These are phyloP conservation scores for Rhea americana DNA, from an alignment of 2,113 vertebrate species.

Conservation along the genomic window DNA sequence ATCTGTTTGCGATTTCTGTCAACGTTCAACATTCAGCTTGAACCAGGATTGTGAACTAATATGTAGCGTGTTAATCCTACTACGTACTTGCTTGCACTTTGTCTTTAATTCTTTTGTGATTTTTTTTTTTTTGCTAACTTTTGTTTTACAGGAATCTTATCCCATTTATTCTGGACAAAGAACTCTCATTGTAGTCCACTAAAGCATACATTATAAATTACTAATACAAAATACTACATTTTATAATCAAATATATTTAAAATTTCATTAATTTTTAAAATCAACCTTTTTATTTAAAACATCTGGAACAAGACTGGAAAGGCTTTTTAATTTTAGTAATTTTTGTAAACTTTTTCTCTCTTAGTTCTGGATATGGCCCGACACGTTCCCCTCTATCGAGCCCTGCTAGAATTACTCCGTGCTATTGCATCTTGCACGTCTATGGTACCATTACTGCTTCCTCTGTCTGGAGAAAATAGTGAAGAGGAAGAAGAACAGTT, in stretches of 20 bases:
- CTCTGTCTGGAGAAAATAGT: slow-evolving; percentile 85
- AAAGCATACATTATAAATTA: neutral
- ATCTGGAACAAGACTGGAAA: neutral
- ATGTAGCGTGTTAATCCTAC: neutral
- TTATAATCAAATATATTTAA: neutral
- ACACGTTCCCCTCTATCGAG: slow-evolving; percentile 94
- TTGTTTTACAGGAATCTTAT: neutral
- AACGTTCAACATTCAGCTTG: neutral
- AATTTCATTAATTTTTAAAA: neutral
- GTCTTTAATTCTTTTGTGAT: neutral
- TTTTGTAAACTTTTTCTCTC: neutral
- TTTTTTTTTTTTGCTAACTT: neutral
- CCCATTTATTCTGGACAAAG: neutral
- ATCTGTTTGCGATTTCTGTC: rapidly evolving
- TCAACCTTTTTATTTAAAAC: neutral
- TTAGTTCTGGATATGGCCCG: slow-evolving; percentile 97
- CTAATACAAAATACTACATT: neutral
- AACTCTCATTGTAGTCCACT: neutral
- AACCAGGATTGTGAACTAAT: neutral
- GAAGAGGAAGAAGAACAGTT: slow-evolving; percentile 89
- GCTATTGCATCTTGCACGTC: slow-evolving; percentile 92
- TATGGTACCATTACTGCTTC: slow-evolving; percentile 92
- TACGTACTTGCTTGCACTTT: neutral
- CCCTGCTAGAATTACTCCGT: slow-evolving; percentile 91
- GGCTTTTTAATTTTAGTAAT: neutral